These are phyloP conservation scores for Melitaea cinxia DNA, from an alignment of 1,140 invertebrate genomes.

Conservation along the genomic window DNA sequence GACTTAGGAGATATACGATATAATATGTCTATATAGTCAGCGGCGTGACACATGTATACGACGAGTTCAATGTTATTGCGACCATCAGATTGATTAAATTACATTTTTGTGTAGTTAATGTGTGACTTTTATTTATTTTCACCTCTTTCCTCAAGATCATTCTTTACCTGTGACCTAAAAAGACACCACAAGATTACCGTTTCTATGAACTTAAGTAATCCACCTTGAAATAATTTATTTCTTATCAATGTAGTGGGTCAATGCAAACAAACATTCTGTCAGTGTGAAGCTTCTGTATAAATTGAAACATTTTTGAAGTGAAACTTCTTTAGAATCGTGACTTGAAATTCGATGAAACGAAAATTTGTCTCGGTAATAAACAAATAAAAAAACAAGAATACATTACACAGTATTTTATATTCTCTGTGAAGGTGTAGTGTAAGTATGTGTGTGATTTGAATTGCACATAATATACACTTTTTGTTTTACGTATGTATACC, in stretches of 20 bases:
- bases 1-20: constrained; percentile 20
- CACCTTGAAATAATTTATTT: constrained; percentile 14
- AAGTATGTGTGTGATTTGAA: no score
- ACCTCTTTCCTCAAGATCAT: background rate
- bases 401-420: no score
- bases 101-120: constrained; percentile 79
- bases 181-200: background rate
- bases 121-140: constrained; percentile 57
- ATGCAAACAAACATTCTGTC: background rate
- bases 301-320: no score
- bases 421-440: no score
- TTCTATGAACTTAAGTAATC: background rate
- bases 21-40: constrained; percentile 39
- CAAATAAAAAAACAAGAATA: no score
- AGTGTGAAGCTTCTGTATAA: background rate
- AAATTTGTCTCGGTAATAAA: no score
- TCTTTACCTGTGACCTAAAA: background rate
- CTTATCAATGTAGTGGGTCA: constrained; percentile 11
- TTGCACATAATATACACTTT: no score
- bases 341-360: no score
- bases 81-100: constrained; percentile 77
- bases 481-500: no score
- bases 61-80: constrained; percentile 77
- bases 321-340: no score
- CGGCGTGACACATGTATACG: constrained; percentile 76